A percentile compares a stretch with the other conserved stretches of the same genome.
phyloP scores from a whole-genome alignment of 2,797 vertebrate genomes.

The Acomys russatus region DNA sequence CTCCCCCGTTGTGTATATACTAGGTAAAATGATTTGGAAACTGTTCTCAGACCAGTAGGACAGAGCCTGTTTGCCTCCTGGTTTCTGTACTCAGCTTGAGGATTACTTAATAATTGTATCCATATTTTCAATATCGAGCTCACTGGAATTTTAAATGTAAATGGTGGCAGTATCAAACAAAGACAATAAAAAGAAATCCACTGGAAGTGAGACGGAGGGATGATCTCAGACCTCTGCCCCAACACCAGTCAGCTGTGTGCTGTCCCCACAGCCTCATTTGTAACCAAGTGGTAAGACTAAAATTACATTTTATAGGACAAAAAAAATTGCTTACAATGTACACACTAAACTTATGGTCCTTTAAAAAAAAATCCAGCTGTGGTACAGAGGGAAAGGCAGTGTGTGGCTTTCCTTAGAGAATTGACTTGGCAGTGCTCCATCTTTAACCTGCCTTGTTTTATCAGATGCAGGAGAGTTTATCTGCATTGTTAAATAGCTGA shows the following conservation, averaged over 20 bases:
- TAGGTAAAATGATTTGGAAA: slow-evolving; percentile 46
- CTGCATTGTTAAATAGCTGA: slow-evolving; percentile 44
- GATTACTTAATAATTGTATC: slow-evolving; percentile 12
- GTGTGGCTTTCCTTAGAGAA: neutral
- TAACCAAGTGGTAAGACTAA: slow-evolving; percentile 14
- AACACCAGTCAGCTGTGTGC: neutral
- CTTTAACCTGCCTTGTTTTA: slow-evolving; percentile 55
- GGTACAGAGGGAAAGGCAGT: neutral
- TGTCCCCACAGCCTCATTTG: neutral
- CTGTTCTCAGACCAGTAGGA: neutral
- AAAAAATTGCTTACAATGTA: slow-evolving; percentile 23
- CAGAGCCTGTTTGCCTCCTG: neutral
- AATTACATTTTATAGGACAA: slow-evolving; percentile 35
- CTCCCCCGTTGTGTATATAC: neutral
- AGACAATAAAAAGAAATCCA: neutral
- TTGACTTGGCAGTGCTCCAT: neutral
- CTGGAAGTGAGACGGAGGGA: neutral
- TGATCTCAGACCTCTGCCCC: neutral
- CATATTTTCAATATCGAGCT: slow-evolving; percentile 40
- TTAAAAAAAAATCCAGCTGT: neutral
- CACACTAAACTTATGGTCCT: neutral
- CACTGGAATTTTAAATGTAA: neutral
- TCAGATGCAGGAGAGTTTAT: slow-evolving; percentile 12
- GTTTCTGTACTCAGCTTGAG: slow-evolving; percentile 27
- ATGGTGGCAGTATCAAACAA: neutral